phyloP scores from a whole-genome alignment of 2,797 vertebrate species.

The Anguilla anguilla region DNA sequence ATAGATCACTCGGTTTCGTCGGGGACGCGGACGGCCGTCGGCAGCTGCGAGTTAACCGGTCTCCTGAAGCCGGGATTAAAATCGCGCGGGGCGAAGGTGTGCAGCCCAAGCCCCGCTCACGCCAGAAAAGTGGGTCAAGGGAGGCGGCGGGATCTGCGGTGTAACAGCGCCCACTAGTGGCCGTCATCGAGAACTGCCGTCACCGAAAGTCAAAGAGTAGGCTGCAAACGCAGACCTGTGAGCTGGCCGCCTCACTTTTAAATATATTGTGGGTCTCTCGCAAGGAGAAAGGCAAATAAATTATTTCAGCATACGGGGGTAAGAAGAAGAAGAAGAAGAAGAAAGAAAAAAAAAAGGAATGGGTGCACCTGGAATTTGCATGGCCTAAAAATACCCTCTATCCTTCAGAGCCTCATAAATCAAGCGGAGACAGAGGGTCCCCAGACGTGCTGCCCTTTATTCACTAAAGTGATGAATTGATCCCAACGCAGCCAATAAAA shows the following conservation, averaged over 20 bases:
- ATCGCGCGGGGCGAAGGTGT: neutral
- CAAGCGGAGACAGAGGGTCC: conserved; percentile 57
- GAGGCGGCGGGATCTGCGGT: conserved; percentile 58
- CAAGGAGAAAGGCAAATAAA: conserved; percentile 35
- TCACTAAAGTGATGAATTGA: conserved; percentile 70
- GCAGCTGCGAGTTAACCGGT: neutral
- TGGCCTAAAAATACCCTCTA: conserved; percentile 71
- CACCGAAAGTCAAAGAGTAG: neutral
- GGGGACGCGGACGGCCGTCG: neutral
- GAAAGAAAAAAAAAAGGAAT: neutral
- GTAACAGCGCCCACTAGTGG: conserved; percentile 91
- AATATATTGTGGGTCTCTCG: conserved; percentile 23
- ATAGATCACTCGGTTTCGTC: neutral
- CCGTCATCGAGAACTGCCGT: neutral
- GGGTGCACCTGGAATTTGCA: conserved; percentile 60
- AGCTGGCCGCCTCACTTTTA: neutral
- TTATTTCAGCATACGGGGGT: conserved; percentile 48
- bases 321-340: no score
- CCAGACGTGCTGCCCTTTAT: conserved; percentile 51
- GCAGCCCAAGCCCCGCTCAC: conserved; percentile 46
- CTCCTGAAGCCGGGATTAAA: neutral
- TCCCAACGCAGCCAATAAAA: conserved; percentile 63
- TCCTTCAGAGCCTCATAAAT: conserved; percentile 65
- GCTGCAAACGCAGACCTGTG: neutral
- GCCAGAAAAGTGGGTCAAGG: conserved; percentile 65